Evolutionary conservation across 2,113 vertebrate genomes (phyloP), one percentile per base, ranked within the genome.

Genomic region (Ailuropoda melanoleuca): DNA sequence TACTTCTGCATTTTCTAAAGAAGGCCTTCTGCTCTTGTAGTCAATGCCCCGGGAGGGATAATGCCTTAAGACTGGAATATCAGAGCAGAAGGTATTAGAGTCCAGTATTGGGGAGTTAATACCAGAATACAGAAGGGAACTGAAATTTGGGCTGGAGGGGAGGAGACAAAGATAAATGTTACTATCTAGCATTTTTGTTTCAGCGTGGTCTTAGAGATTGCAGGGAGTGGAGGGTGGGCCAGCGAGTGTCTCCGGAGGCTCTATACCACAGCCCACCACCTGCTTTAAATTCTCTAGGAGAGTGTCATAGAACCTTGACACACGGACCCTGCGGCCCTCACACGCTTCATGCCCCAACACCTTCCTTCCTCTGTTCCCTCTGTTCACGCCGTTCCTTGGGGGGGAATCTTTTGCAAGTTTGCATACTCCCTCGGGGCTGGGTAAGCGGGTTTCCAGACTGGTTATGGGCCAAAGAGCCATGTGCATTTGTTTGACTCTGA

Each of bases 401-500:
- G 15, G 6, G 21, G 48, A 68, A 17, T 39, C n/a, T 11, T 90
- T 64, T 58, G 29, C 43, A 19, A 31, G 24, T 50, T 81, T 46
- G 15, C 13, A 39, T 6, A 11, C 50, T 85, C 39, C 50, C 64
- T 19, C 0, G 11, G 75, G 46, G 48, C 23, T 2, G 11, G 6
- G 13, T 48, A 39, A 43, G 7, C 88, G 64, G 53, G 17, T 82
- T 92, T 96, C 62, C 75, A 82, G 64, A 68, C 14, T 29, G 26
- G 62, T 64, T 70, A 48, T 60, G 48, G 85, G 84, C 88, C 75
- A 58, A 96, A 85, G 92, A 93, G 98, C 90, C 58, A 43, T 50
- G 84, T 31, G 31, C 74, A 37, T 48, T 74, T 95, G 4, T 87
- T 95, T 95, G 97, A 56, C 90, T 98, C 82, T 50, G 94, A 97